Percentiles rank a stretch among this genome's conserved stretches.
Evolutionary conservation across 2,113 vertebrate species (phyloP).

Genomic region (Telmatochromis sp.): DNA sequence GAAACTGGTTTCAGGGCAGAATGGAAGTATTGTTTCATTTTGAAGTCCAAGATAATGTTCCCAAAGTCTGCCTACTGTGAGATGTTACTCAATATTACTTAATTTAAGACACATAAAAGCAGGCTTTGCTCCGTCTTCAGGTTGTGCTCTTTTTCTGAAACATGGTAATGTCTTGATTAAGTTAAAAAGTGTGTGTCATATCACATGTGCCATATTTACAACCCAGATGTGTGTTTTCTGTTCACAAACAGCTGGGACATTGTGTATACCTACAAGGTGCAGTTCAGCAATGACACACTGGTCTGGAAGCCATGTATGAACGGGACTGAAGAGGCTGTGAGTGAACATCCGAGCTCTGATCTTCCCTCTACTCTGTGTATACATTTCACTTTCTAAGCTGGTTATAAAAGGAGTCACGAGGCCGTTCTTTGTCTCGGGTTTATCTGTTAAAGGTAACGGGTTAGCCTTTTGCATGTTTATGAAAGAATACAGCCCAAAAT

Average conservation of each 20-base stretch:
- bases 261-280: conserved; percentile 85
- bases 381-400: neutral
- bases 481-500: neutral
- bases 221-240: neutral
- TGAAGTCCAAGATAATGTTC: neutral
- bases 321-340: conserved; percentile 71
- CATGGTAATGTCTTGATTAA: neutral
- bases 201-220: neutral
- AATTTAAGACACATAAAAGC: neutral
- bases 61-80: neutral
- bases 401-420: neutral
- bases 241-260: conserved; percentile 71
- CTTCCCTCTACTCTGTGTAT: neutral
- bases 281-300: conserved; percentile 85
- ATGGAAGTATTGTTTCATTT: neutral
- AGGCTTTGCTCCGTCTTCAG: neutral
- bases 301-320: conserved; percentile 79
- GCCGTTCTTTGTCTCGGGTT: neutral
- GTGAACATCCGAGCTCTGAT: neutral
- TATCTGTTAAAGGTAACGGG: neutral
- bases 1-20: neutral
- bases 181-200: neutral
- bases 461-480: neutral
- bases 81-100: neutral
- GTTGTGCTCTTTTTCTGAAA: neutral